Conservation (phyloP, 2,113 vertebrate genomes). For the Sisor rabdophorus region DNA sequence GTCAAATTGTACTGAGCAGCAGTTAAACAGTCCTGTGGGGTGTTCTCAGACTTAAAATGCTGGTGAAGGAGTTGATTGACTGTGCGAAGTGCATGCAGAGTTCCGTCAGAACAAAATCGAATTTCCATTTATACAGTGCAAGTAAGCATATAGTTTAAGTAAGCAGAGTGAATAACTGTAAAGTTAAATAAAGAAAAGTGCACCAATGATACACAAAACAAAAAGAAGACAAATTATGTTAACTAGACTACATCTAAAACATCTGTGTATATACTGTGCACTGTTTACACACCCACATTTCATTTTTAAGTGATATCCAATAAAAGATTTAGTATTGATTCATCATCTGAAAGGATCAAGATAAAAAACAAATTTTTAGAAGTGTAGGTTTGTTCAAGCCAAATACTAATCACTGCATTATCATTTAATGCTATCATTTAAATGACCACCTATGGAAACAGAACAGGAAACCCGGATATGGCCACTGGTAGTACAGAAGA, state of each 20-base stretch:
- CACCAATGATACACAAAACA: neutral
- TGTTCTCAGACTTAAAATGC: slow-evolving; percentile 32
- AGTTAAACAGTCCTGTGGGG: slow-evolving; percentile 21
- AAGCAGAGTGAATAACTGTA: neutral
- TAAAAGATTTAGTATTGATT: too few species aligned
- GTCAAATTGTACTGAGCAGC: slow-evolving; percentile 35
- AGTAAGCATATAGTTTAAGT: neutral
- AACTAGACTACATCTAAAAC: too few species aligned
- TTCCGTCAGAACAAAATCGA: neutral
- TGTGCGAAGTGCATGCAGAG: neutral
- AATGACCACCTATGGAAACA: too few species aligned
- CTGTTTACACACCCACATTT: neutral
- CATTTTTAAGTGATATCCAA: neutral
- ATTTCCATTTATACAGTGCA: slow-evolving; percentile 5
- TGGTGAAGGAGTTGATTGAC: slow-evolving; percentile 33
- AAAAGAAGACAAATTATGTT: neutral
- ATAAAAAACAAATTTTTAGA: too few species aligned
- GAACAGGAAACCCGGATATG: too few species aligned
- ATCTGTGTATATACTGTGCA: too few species aligned
- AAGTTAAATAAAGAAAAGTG: neutral
- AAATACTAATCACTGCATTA: too few species aligned
- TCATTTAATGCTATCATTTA: too few species aligned
- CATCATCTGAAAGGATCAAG: too few species aligned
- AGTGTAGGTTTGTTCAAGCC: too few species aligned
- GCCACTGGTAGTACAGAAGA: too few species aligned